A percentile compares a stretch with the other conserved stretches of the same genome.
These are phyloP conservation scores for Stigmatopora argus DNA, from an alignment of 2,113 vertebrate species.

Conservation along the genomic window DNA sequence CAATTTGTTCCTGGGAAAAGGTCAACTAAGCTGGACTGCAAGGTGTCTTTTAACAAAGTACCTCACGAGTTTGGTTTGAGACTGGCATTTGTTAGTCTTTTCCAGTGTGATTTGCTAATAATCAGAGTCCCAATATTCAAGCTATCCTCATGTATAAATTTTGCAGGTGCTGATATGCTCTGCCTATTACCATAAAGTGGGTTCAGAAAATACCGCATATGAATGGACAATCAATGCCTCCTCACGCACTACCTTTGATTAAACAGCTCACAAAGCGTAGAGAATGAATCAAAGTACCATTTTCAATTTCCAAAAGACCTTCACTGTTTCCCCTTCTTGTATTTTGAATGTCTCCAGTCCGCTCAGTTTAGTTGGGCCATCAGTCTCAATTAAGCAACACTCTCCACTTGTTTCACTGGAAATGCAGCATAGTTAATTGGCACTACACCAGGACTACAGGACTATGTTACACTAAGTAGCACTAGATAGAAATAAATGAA, in stretches of 20 bases:
- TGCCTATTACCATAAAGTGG: conserved; percentile 17
- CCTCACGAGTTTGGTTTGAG: too few species aligned
- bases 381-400: conserved; percentile 47
- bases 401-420: conserved; percentile 52
- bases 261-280: conserved; percentile 15
- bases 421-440: conserved; percentile 55
- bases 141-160: conserved; percentile 11
- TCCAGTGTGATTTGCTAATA: too few species aligned
- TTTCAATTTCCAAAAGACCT: conserved; percentile 23
- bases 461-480: conserved; percentile 51
- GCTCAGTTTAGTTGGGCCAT: conserved; percentile 45
- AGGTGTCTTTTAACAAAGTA: too few species aligned
- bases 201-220: conserved; percentile 18
- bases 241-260: conserved; percentile 11
- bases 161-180: conserved; percentile 15
- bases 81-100: too few species aligned
- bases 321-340: conserved; percentile 15
- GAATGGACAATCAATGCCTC: conserved; percentile 29
- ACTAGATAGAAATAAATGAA: conserved; percentile 63
- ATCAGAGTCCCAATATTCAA: not conserved
- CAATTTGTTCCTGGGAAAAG: too few species aligned
- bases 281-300: conserved; percentile 17
- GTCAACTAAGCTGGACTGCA: too few species aligned
- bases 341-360: conserved; percentile 26
- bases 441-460: conserved; percentile 53